Conservation (phyloP, 2,113 vertebrate genomes). For the Casuarius casuarius region DNA sequence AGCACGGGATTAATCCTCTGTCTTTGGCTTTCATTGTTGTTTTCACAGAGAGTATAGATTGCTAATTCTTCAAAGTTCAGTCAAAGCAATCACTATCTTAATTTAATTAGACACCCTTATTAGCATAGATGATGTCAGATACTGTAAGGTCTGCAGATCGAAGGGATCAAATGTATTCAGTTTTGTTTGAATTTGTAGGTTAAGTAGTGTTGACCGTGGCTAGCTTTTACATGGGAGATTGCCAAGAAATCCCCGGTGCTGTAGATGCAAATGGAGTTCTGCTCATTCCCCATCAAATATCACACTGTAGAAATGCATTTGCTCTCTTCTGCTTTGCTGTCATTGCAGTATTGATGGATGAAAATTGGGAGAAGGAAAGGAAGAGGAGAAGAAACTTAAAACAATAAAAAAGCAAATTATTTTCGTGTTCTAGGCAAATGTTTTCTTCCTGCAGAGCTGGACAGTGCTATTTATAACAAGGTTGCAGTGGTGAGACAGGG, state of each 20-base stretch:
- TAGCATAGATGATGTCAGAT: conserved; percentile 32
- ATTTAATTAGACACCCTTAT: conserved; percentile 16
- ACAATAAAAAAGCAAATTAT: background rate
- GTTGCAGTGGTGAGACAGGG: background rate
- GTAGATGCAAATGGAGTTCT: background rate
- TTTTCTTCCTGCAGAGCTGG: background rate
- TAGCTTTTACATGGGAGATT: background rate
- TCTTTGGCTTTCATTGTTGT: background rate
- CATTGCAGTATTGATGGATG: background rate
- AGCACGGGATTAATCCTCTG: background rate
- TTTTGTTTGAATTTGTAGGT: conserved; percentile 23
- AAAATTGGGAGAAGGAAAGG: background rate
- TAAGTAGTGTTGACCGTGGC: background rate
- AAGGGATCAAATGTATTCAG: background rate
- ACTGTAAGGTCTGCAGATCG: background rate
- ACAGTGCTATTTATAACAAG: background rate
- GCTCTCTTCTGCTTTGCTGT: background rate
- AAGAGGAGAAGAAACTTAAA: background rate
- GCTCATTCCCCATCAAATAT: rapidly evolving
- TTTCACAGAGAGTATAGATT: background rate
- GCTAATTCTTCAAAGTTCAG: background rate
- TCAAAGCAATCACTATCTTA: conserved; percentile 17
- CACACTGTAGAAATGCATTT: background rate
- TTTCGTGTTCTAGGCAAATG: background rate
- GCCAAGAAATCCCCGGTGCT: background rate